A percentile compares a stretch with the other conserved stretches of the same genome.
phyloP scores from a whole-genome alignment of 1,140 invertebrate genomes.

The Mercenaria mercenaria region DNA sequence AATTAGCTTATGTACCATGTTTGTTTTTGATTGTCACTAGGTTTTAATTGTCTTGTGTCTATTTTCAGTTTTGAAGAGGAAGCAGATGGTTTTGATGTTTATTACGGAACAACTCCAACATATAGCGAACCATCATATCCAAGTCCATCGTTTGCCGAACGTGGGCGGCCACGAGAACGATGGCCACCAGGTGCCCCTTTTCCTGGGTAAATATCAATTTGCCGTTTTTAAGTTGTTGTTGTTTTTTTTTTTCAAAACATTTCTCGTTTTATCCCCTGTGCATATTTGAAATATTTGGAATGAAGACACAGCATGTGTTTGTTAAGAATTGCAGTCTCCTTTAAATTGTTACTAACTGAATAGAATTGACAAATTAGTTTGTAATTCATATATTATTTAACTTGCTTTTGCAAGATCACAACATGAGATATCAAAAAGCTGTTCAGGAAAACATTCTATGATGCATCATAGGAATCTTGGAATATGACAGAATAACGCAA shows the following conservation, averaged over 20 bases:
- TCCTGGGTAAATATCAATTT: constrained; percentile 40
- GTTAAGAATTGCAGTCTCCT: neutral
- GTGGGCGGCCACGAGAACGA: constrained; percentile 51
- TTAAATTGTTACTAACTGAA: neutral
- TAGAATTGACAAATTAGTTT: no score
- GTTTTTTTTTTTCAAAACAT: constrained; percentile 14
- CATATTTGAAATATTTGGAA: neutral
- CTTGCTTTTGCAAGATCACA: no score
- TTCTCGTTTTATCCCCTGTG: neutral
- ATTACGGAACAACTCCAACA: constrained; percentile 50
- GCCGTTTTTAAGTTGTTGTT: neutral
- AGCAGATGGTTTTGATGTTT: constrained; percentile 65
- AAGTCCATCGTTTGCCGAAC: constrained; percentile 51
- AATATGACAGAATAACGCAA: no score
- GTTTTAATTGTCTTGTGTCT: no score
- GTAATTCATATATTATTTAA: no score
- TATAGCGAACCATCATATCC: constrained; percentile 51
- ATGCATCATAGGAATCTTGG: no score
- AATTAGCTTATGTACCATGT: no score
- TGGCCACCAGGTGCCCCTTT: constrained; percentile 39
- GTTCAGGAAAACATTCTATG: no score
- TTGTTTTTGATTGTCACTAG: no score
- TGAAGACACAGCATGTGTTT: neutral
- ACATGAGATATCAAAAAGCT: no score
- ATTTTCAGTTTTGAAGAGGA: constrained; percentile 64